Percentiles rank a stretch among this genome's conserved stretches.
Evolutionary conservation across 2,888 invertebrate species (phyloP).

Genomic region (Seira musarum): DNA sequence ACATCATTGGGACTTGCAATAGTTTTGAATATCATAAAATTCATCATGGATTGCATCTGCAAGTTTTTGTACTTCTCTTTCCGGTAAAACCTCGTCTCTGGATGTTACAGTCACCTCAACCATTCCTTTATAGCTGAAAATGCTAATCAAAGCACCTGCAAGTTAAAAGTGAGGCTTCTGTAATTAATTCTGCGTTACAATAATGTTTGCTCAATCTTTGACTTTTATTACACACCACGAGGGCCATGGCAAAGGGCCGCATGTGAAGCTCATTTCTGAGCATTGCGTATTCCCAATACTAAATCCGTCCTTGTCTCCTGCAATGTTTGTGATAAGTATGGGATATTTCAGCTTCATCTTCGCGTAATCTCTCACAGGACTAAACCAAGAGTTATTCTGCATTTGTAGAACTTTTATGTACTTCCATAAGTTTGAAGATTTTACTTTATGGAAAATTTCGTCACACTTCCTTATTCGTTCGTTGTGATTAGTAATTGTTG

Average conservation of each 20-base stretch:
- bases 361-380: slow-evolving; percentile 27
- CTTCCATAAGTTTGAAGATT: slow-evolving; percentile 26
- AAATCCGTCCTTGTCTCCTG: slow-evolving; percentile 42
- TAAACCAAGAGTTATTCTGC: slow-evolving; percentile 40
- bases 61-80: slow-evolving; percentile 21
- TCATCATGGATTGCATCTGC: slow-evolving; percentile 34
- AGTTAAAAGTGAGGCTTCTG: too few species aligned
- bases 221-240: too few species aligned
- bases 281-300: slow-evolving; percentile 27
- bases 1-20: too few species aligned
- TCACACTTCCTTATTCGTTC: slow-evolving; percentile 34
- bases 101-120: slow-evolving; percentile 31
- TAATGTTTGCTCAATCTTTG: too few species aligned
- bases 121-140: slow-evolving; percentile 39
- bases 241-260: slow-evolving; percentile 30
- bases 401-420: slow-evolving; percentile 31
- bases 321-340: slow-evolving; percentile 42
- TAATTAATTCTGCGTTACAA: too few species aligned
- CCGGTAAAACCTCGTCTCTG: slow-evolving; percentile 25
- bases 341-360: slow-evolving; percentile 30
- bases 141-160: slow-evolving; percentile 34
- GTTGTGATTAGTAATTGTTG: neutral
- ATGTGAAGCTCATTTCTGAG: slow-evolving; percentile 36
- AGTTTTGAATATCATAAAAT: too few species aligned
- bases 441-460: slow-evolving; percentile 26